These are phyloP conservation scores for Actias luna DNA, from an alignment of 2,888 invertebrate species.

Conservation along the genomic window DNA sequence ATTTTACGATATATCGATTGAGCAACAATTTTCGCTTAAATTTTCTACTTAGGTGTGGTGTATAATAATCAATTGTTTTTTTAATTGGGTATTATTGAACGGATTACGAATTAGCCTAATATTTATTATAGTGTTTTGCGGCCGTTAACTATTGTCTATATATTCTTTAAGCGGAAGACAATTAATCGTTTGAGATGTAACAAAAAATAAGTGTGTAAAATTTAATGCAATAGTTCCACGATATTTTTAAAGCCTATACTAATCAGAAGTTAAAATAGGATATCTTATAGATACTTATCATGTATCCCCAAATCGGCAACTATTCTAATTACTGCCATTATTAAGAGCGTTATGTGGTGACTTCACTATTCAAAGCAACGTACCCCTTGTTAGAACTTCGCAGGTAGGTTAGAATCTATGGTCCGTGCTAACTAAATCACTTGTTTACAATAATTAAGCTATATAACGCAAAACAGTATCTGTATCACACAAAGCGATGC, in stretches of 20 bases:
- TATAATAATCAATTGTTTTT: conserved; percentile 19
- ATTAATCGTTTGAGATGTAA: background rate
- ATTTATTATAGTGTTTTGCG: background rate
- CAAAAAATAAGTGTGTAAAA: background rate
- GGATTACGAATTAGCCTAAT: background rate
- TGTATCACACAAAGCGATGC: too few relatives aligned
- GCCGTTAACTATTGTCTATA: background rate
- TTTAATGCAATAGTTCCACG: too few relatives aligned
- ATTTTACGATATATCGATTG: conserved; percentile 57
- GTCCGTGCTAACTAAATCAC: too few relatives aligned
- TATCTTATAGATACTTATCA: too few relatives aligned
- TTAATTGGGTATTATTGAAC: background rate
- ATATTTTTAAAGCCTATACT: background rate
- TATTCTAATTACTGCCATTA: too few relatives aligned
- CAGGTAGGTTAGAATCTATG: too few relatives aligned
- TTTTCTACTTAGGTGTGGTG: conserved; percentile 50
- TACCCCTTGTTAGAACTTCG: too few relatives aligned
- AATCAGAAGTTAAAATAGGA: background rate
- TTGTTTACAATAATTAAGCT: too few relatives aligned
- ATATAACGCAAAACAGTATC: too few relatives aligned
- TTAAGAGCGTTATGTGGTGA: too few relatives aligned
- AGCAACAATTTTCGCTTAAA: conserved; percentile 58
- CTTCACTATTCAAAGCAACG: too few relatives aligned
- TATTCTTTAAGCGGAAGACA: background rate
- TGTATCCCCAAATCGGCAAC: too few relatives aligned